Evolutionary conservation across 1,140 invertebrate species (phyloP).

Genomic region (Mactra quadrangularis): DNA sequence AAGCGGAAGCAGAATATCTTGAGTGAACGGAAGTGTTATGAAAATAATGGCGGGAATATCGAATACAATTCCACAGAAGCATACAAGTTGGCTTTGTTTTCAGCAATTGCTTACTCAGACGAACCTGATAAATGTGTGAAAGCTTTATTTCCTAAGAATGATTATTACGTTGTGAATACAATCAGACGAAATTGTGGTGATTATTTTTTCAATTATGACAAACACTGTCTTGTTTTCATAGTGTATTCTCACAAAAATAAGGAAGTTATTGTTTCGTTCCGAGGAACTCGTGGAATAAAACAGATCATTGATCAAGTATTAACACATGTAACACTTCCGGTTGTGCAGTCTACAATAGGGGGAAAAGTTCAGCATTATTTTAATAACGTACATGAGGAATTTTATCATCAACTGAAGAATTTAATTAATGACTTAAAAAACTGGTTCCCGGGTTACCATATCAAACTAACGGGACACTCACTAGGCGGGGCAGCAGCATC

Average conservation of each 20-base stretch:
- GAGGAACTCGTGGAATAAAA: constrained; percentile 42
- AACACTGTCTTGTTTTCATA: constrained; percentile 35
- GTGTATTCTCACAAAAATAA: constrained; percentile 28
- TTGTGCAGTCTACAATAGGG: constrained; percentile 14
- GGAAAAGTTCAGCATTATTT: constrained; percentile 52
- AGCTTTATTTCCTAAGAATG: constrained; percentile 28
- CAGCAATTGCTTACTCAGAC: constrained; percentile 50
- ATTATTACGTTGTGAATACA: constrained; percentile 5
- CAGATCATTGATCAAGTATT: constrained; percentile 51
- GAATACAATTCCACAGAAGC: constrained; percentile 32
- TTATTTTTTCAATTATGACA: constrained; percentile 56
- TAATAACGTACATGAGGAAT: constrained; percentile 36
- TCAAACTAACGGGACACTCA: constrained; percentile 55
- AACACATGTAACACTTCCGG: background rate
- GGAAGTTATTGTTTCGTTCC: constrained; percentile 52
- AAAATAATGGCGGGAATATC: background rate
- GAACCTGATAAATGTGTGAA: constrained; percentile 20
- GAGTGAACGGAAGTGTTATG: background rate
- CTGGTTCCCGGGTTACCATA: constrained; percentile 18
- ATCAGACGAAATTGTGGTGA: constrained; percentile 36
- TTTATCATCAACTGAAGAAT: constrained; percentile 20
- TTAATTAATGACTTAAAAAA: constrained; percentile 16
- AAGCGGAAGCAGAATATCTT: background rate
- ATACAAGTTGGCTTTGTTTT: constrained; percentile 44
- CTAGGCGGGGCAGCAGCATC: constrained; percentile 48